A percentile compares a stretch with the other conserved stretches of the same genome.
Evolutionary conservation across 2,797 vertebrate genomes (phyloP).

Genomic region (Schizopygopsis malacanthus): DNA sequence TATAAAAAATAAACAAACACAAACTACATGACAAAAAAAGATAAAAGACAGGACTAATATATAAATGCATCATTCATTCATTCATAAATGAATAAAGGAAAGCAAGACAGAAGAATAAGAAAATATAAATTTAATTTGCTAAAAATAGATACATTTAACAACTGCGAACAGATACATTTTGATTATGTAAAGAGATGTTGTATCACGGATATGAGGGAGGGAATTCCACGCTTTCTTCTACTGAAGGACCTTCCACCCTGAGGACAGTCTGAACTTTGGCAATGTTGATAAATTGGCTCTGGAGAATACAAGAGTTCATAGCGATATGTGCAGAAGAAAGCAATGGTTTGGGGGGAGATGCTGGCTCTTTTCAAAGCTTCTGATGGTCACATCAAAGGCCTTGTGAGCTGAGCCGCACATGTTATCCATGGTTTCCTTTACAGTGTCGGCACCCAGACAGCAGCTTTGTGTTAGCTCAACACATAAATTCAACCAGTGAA

Average conservation of each 20-base stretch:
- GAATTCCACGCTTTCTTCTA: background rate
- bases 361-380: slow-evolving; percentile 26
- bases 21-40: background rate
- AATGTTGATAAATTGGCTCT: background rate
- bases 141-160: background rate
- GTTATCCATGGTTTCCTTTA: slow-evolving; percentile 2
- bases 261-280: background rate
- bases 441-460: slow-evolving; percentile 29
- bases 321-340: slow-evolving; percentile 1
- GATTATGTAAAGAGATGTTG: background rate
- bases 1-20: background rate
- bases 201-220: background rate
- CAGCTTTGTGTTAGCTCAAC: slow-evolving; percentile 37
- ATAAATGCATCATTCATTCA: too few relatives aligned
- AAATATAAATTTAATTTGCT: background rate
- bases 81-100: background rate
- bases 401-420: slow-evolving; percentile 24
- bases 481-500: slow-evolving; percentile 21
- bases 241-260: background rate
- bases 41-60: background rate
- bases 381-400: slow-evolving; percentile 36
- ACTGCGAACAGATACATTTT: background rate
- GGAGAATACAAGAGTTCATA: background rate
- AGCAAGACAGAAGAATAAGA: too few relatives aligned
- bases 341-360: background rate